These are phyloP conservation scores for Parauchenoglanis punctatus DNA, from an alignment of 2,797 vertebrate species.

Conservation along the genomic window DNA sequence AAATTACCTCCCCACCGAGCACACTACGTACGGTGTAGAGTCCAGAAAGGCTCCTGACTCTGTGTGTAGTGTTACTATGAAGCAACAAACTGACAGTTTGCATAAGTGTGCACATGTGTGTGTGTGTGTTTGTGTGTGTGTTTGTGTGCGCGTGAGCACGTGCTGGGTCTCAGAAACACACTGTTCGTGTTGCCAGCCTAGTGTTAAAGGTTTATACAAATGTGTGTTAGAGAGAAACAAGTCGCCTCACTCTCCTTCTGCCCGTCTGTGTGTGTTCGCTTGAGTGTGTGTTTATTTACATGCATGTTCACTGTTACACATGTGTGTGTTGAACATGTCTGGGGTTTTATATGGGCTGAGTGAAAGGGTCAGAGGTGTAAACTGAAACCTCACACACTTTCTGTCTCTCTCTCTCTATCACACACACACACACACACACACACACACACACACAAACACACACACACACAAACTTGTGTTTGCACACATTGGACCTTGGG, in stretches of 20 bases:
- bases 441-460: not conserved
- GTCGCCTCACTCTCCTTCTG: not conserved
- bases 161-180: not conserved
- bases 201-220: not conserved
- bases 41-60: not conserved
- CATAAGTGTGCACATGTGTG: not conserved
- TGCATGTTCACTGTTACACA: not conserved
- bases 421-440: no score
- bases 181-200: not conserved
- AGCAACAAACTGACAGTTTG: not conserved
- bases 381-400: constrained; percentile 11
- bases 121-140: not conserved
- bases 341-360: not conserved
- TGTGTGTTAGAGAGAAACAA: not conserved
- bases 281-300: not conserved
- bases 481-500: not conserved
- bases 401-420: not conserved
- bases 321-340: not conserved
- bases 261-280: not conserved
- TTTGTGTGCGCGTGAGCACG: not conserved
- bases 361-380: constrained; percentile 11
- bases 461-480: constrained; percentile 3
- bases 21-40: not conserved
- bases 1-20: not conserved
- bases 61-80: not conserved